phyloP scores from a whole-genome alignment of 2,888 invertebrate species.

The Crioceris asparagi region DNA sequence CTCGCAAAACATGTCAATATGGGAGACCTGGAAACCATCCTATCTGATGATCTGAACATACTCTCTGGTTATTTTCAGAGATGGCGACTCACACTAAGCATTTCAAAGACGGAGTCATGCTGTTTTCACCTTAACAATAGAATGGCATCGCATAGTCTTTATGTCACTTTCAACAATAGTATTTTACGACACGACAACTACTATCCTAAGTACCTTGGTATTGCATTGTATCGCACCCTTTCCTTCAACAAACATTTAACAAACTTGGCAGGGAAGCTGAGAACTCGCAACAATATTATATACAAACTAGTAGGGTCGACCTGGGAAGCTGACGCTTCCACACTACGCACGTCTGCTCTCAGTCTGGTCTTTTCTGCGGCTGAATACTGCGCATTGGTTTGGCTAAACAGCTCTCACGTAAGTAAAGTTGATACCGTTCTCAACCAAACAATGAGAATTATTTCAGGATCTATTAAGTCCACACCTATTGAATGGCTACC shows the following conservation, averaged over 20 bases:
- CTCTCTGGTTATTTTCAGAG: neutral
- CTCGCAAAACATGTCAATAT: neutral
- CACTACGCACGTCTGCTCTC: too few species aligned
- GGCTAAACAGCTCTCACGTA: too few species aligned
- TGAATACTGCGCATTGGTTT: too few species aligned
- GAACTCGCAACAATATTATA: neutral
- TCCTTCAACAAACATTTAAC: neutral
- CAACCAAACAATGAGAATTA: too few species aligned
- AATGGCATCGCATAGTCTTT: neutral
- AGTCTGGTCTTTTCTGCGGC: too few species aligned
- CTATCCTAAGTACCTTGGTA: neutral
- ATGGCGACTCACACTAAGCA: slow-evolving; percentile 1
- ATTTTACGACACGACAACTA: too few species aligned
- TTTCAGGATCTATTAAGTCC: too few species aligned
- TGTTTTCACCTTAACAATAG: slow-evolving; percentile 2
- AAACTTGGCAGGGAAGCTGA: neutral
- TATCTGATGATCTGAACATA: slow-evolving; percentile 1
- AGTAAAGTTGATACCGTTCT: too few species aligned
- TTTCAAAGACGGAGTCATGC: neutral
- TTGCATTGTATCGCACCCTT: neutral
- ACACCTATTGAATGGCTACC: too few species aligned
- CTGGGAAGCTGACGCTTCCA: too few species aligned
- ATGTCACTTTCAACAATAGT: slow-evolving; percentile 2
- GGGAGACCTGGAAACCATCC: neutral
- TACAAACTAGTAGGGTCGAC: neutral